A percentile compares a stretch with the other conserved stretches of the same genome.
These are phyloP conservation scores for Oryzias woworae DNA, from an alignment of 2,113 vertebrate genomes.

Conservation along the genomic window DNA sequence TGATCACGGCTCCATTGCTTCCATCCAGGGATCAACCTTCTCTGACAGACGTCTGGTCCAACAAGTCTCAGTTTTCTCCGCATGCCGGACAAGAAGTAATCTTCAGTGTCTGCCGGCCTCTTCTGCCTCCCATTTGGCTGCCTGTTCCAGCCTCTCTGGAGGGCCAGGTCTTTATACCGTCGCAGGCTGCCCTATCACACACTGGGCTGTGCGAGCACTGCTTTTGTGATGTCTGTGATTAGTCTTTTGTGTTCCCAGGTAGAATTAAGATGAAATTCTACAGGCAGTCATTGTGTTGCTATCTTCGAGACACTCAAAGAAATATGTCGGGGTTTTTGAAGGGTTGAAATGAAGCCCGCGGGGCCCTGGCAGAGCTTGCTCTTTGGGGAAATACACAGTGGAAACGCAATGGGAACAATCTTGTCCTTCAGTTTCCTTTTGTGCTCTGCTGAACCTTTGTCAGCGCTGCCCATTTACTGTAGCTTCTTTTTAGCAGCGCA, in stretches of 20 bases:
- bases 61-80: slow-evolving; percentile 33
- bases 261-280: slow-evolving; percentile 81
- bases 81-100: slow-evolving; percentile 60
- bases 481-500: slow-evolving; percentile 61
- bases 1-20: slow-evolving; percentile 51
- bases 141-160: slow-evolving; percentile 45
- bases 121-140: slow-evolving; percentile 53
- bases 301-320: slow-evolving; percentile 75
- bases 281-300: slow-evolving; percentile 76
- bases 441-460: slow-evolving; percentile 72
- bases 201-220: slow-evolving; percentile 61
- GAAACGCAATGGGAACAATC: slow-evolving; percentile 80
- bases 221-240: slow-evolving; percentile 79
- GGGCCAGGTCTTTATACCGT: slow-evolving; percentile 64
- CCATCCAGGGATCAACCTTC: slow-evolving; percentile 44
- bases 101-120: slow-evolving; percentile 57
- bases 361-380: slow-evolving; percentile 69
- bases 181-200: slow-evolving; percentile 65
- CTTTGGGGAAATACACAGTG: slow-evolving; percentile 75
- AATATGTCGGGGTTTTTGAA: slow-evolving; percentile 72
- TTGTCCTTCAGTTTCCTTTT: slow-evolving; percentile 76
- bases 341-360: slow-evolving; percentile 77
- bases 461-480: slow-evolving; percentile 70
- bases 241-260: slow-evolving; percentile 80
- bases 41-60: slow-evolving; percentile 68